phyloP scores from a whole-genome alignment of 2,888 invertebrate genomes.

The Drosophila cognata region DNA sequence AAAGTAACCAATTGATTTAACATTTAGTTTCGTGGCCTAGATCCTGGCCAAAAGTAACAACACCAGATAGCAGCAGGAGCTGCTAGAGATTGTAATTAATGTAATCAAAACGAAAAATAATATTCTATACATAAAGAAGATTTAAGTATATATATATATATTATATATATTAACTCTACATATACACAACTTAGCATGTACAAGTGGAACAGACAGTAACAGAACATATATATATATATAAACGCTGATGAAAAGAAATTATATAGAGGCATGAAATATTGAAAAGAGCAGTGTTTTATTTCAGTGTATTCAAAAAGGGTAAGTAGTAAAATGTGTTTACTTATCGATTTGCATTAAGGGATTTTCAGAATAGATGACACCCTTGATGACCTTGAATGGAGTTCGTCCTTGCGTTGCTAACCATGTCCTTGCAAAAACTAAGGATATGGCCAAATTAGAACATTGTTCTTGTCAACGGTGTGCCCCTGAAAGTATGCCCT shows the following conservation, averaged over 20 bases:
- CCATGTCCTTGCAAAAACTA: neutral
- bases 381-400: neutral
- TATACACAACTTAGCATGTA: conserved; percentile 68
- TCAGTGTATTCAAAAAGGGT: neutral
- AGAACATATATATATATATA: conserved; percentile 67
- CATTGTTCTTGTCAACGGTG: neutral
- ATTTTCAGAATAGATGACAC: neutral
- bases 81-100: conserved; percentile 60
- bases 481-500: neutral
- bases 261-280: conserved; percentile 67
- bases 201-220: conserved; percentile 55
- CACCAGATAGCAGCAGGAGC: neutral
- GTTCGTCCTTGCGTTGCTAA: neutral
- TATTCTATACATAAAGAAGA: conserved; percentile 32
- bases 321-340: neutral
- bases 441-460: neutral
- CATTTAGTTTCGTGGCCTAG: conserved; percentile 35
- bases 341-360: neutral
- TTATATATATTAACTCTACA: conserved; percentile 62
- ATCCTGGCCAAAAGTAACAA: conserved; percentile 13
- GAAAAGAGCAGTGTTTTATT: conserved; percentile 35
- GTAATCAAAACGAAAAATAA: conserved; percentile 71
- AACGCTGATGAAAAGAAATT: conserved; percentile 64
- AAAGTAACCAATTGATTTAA: conserved; percentile 27
- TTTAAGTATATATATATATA: conserved; percentile 38